These are phyloP conservation scores for Luidia sarsii DNA, from an alignment of 53 echinoderm and acorn worm species.

Conservation along the genomic window DNA sequence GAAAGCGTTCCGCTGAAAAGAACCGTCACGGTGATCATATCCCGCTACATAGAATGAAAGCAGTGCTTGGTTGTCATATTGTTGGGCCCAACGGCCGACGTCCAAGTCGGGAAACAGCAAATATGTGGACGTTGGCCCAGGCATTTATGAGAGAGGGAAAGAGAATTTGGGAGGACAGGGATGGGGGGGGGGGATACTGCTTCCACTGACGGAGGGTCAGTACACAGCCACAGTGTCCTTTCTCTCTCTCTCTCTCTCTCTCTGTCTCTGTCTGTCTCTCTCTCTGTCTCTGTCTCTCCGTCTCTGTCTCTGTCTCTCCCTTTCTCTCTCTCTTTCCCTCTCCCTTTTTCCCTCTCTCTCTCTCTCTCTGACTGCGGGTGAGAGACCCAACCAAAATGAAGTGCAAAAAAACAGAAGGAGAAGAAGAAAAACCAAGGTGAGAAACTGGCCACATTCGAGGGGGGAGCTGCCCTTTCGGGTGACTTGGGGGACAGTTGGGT, in stretches of 20 bases:
- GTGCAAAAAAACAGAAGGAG: too few relatives aligned
- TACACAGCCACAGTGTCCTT: too few relatives aligned
- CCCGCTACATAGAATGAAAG: not conserved
- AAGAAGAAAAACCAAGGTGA: conserved; percentile 4
- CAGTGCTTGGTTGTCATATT: not conserved
- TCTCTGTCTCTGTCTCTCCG: too few relatives aligned
- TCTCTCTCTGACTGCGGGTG: not conserved
- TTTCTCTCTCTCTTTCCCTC: too few relatives aligned
- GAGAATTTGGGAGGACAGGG: too few relatives aligned
- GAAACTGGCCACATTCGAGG: conserved; percentile 28
- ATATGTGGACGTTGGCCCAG: conserved; percentile 12
- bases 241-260: too few relatives aligned
- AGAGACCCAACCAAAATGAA: too few relatives aligned
- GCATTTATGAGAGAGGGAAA: conserved; percentile 10
- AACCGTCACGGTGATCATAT: conserved; percentile 4
- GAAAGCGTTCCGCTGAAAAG: conserved; percentile 15
- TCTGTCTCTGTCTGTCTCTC: too few relatives aligned
- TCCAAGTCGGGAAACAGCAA: conserved; percentile 27
- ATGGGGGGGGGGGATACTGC: too few relatives aligned
- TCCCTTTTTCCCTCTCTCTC: conserved; percentile 15
- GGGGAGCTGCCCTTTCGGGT: conserved; percentile 27
- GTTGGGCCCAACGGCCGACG: conserved; percentile 6
- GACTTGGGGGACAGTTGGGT: too few relatives aligned
- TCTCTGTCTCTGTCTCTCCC: too few relatives aligned
- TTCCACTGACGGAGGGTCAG: conserved; percentile 10